These are phyloP conservation scores for Hydractinia echinata DNA, from an alignment of 30 jellyfish, hydroid and myxozoan genomes.

Conservation along the genomic window DNA sequence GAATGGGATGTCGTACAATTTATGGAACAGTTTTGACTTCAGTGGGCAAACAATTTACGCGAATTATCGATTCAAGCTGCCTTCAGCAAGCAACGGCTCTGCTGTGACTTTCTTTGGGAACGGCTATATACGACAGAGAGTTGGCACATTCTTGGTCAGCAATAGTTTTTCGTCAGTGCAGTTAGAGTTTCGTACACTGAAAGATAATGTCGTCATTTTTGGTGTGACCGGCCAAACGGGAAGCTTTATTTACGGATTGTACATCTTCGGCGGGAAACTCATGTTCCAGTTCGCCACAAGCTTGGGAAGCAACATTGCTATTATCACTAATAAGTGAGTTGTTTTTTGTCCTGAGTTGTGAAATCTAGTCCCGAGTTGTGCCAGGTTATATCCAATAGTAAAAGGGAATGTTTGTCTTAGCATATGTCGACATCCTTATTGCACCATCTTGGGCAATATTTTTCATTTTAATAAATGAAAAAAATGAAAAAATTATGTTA, in stretches of 20 bases:
- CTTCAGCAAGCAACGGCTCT: slow-evolving; percentile 48
- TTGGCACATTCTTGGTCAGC: slow-evolving; percentile 60
- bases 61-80: slow-evolving; percentile 51
- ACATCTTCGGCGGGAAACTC: slow-evolving; percentile 73
- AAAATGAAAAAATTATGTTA: no score
- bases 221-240: slow-evolving; percentile 77
- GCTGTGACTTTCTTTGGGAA: slow-evolving; percentile 85
- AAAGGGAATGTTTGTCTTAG: no score
- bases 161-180: slow-evolving; percentile 53
- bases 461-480: no score
- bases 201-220: slow-evolving; percentile 62
- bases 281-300: slow-evolving; percentile 88
- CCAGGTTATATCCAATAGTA: no score
- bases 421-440: no score
- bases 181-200: slow-evolving; percentile 83
- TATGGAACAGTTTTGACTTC: slow-evolving; percentile 55
- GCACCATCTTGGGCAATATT: no score
- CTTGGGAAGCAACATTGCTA: slow-evolving; percentile 86
- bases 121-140: slow-evolving; percentile 64
- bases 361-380: not conserved
- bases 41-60: slow-evolving; percentile 57
- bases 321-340: slow-evolving; percentile 65
- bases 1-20: slow-evolving; percentile 66
- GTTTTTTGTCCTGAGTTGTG: not conserved
- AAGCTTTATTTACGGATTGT: slow-evolving; percentile 67